Conservation (phyloP, 1,140 invertebrate genomes). For the Oppia nitens region DNA sequence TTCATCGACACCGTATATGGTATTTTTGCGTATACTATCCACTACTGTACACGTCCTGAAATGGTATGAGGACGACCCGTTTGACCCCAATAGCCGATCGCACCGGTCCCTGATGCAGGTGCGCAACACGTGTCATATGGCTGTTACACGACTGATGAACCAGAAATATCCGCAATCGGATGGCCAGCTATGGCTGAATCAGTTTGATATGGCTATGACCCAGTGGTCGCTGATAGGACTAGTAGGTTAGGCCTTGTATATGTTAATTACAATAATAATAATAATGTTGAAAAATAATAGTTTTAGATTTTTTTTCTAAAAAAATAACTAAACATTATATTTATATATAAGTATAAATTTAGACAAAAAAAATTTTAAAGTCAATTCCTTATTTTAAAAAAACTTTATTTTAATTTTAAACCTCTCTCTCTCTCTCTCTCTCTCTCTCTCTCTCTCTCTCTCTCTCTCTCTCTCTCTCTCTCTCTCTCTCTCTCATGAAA, state of each 20-base stretch:
- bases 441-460: too few relatives aligned
- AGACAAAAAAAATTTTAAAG: too few relatives aligned
- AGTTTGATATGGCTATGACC: conserved; percentile 27
- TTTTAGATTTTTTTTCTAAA: too few relatives aligned
- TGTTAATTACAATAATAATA: background rate
- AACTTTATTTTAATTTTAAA: too few relatives aligned
- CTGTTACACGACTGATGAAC: conserved; percentile 6
- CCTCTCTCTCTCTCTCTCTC: too few relatives aligned
- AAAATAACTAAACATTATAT: too few relatives aligned
- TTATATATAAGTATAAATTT: too few relatives aligned
- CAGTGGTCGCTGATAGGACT: conserved; percentile 26
- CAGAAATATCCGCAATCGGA: conserved; percentile 4
- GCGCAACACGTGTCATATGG: conserved; percentile 9
- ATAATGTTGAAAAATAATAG: background rate
- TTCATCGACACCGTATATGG: conserved; percentile 3
- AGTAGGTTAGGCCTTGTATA: too few relatives aligned
- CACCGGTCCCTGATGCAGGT: conserved; percentile 10
- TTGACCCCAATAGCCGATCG: conserved; percentile 1
- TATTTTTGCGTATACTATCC: conserved; percentile 12
- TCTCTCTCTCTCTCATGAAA: too few relatives aligned
- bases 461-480: too few relatives aligned
- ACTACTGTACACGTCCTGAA: conserved; percentile 8
- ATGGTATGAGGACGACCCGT: conserved; percentile 14
- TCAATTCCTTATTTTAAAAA: too few relatives aligned
- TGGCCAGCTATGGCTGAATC: conserved; percentile 14